phyloP scores from a whole-genome alignment of 2,113 vertebrate genomes.

The Tachysurus vachellii region DNA sequence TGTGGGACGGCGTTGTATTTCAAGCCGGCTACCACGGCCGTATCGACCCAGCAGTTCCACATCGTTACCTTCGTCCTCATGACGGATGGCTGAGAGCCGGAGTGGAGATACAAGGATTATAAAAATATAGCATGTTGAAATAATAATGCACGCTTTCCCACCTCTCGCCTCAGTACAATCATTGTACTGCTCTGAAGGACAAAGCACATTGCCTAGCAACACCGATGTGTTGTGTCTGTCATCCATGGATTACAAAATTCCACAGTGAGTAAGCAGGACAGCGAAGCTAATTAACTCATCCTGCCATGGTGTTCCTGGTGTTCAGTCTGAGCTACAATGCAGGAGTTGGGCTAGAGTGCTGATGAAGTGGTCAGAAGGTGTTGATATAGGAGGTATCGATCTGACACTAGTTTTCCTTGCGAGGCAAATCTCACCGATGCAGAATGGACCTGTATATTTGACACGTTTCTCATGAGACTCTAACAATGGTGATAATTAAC shows the following conservation, averaged over 20 bases:
- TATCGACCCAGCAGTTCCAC: not conserved
- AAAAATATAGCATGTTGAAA: not conserved
- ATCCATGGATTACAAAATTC: not conserved
- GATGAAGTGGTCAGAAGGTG: not conserved
- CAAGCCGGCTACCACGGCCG: not conserved
- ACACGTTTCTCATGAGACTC: not conserved
- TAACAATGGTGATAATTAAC: not conserved
- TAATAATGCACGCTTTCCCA: not conserved
- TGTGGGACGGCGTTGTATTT: not conserved
- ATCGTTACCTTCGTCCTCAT: not conserved
- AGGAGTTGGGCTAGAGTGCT: not conserved
- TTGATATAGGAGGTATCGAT: not conserved
- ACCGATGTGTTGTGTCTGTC: slow-evolving; percentile 25
- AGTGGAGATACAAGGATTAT: not conserved
- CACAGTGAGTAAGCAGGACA: not conserved
- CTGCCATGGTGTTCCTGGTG: not conserved
- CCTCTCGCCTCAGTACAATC: not conserved
- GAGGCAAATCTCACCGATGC: not conserved
- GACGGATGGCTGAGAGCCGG: not conserved
- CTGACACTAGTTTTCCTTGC: not conserved
- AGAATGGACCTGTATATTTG: not conserved
- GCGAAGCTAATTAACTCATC: not conserved
- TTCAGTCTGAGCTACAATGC: not conserved
- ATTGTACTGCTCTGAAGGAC: slow-evolving; percentile 34
- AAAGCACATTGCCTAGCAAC: slow-evolving; percentile 70